A percentile compares a stretch with the other conserved stretches of the same genome.
These are phyloP conservation scores for Nanorana parkeri DNA, from an alignment of 2,113 vertebrate species.

Conservation along the genomic window DNA sequence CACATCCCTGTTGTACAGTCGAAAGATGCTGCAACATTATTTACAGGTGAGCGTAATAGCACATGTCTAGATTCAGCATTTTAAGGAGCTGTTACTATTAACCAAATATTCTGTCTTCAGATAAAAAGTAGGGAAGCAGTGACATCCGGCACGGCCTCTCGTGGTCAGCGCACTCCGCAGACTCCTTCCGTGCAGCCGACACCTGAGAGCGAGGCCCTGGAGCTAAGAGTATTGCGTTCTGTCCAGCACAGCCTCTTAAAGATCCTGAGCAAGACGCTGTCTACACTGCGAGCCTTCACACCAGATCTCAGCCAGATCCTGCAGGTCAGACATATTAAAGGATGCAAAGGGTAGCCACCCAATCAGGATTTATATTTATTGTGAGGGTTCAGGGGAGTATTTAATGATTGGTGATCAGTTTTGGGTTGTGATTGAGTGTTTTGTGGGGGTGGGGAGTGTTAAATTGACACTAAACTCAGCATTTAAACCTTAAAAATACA, in stretches of 20 bases:
- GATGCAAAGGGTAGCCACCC: not conserved
- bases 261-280: conserved; percentile 94
- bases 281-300: conserved; percentile 92
- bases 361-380: not conserved
- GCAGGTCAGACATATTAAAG: conserved; percentile 84
- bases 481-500: too few species aligned
- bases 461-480: too few species aligned
- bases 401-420: too few species aligned
- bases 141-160: conserved; percentile 76
- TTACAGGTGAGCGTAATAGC: conserved; percentile 80
- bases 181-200: conserved; percentile 76
- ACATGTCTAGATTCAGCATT: not conserved
- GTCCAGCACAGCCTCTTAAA: conserved; percentile 96
- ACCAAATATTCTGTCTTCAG: conserved; percentile 64
- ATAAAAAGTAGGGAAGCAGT: conserved; percentile 88
- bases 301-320: conserved; percentile 97
- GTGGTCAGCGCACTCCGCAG: conserved; percentile 73
- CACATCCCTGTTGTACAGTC: conserved; percentile 94
- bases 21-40: conserved; percentile 98
- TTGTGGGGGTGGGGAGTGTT: too few species aligned
- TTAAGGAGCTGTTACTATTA: not conserved
- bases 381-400: not conserved
- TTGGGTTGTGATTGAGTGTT: too few species aligned
- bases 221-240: conserved; percentile 84
- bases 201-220: conserved; percentile 82